Conservation (phyloP, 2,797 vertebrate genomes). For the Cryptoblepharus egeriae region DNA sequence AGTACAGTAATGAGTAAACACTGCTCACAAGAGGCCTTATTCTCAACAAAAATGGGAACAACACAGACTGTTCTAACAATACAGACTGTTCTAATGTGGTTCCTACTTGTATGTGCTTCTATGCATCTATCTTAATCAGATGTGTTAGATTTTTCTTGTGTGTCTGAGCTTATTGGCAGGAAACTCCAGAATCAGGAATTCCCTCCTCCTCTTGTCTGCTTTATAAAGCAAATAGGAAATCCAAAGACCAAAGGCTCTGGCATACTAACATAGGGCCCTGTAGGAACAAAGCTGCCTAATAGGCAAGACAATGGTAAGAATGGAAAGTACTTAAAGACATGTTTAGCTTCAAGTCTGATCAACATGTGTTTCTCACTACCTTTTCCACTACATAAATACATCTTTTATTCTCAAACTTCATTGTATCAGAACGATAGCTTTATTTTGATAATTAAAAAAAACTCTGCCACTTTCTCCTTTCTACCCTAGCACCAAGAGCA, state of each 20-base stretch:
- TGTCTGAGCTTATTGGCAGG: background rate
- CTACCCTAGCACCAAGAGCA: background rate
- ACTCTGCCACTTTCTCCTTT: background rate
- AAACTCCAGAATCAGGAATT: background rate
- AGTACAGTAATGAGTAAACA: background rate
- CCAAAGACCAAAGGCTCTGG: background rate
- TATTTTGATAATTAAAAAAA: background rate
- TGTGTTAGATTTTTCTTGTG: background rate
- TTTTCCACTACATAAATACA: background rate
- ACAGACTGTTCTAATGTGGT: slow-evolving; percentile 30
- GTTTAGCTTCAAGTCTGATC: background rate
- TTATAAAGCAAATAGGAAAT: background rate
- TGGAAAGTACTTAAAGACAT: background rate
- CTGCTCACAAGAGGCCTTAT: background rate
- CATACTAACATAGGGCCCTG: background rate
- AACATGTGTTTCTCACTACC: background rate
- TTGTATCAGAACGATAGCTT: too few species aligned
- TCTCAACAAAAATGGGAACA: slow-evolving; percentile 32
- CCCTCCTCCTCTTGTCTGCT: background rate
- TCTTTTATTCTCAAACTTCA: background rate
- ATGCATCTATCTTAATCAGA: background rate
- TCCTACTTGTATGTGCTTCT: slow-evolving; percentile 19
- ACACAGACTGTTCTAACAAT: slow-evolving; percentile 33
- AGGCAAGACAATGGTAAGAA: too few species aligned
- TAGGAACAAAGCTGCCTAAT: too few species aligned